phyloP scores from a whole-genome alignment of 2,113 vertebrate genomes.

The Balaeniceps rex region DNA sequence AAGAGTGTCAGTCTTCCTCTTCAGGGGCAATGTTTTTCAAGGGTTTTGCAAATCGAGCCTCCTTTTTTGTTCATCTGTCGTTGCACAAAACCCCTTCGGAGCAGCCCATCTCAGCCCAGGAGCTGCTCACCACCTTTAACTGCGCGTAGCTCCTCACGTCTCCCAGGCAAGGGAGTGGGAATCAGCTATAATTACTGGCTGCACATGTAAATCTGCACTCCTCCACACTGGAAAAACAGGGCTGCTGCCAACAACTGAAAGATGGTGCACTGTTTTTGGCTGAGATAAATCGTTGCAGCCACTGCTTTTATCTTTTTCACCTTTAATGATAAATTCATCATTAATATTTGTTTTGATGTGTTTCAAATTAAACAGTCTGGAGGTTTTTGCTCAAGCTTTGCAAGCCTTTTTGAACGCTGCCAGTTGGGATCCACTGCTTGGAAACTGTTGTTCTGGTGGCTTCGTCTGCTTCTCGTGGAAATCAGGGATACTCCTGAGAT shows the following conservation, averaged over 20 bases:
- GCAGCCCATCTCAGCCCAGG: neutral
- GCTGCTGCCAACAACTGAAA: neutral
- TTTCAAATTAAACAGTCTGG: constrained; percentile 39
- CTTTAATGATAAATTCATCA: constrained; percentile 29
- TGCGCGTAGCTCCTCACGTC: neutral
- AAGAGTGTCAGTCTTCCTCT: neutral
- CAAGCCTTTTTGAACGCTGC: neutral
- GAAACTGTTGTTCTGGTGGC: neutral
- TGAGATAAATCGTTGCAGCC: neutral
- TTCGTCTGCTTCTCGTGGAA: neutral
- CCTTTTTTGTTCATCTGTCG: neutral
- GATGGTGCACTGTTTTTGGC: neutral
- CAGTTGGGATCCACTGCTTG: neutral
- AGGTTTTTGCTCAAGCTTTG: neutral
- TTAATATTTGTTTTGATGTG: constrained; percentile 42
- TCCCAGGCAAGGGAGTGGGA: neutral
- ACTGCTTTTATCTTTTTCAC: constrained; percentile 20
- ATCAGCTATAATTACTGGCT: constrained; percentile 8
- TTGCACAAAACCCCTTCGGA: neutral
- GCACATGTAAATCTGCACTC: constrained; percentile 12
- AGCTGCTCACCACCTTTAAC: neutral
- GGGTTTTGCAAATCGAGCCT: neutral
- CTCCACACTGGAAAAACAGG: neutral
- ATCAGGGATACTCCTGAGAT: neutral
- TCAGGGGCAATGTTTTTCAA: neutral